Evolutionary conservation across 2,888 invertebrate genomes (phyloP).

Genomic region (Ormyrus pomaceus): DNA sequence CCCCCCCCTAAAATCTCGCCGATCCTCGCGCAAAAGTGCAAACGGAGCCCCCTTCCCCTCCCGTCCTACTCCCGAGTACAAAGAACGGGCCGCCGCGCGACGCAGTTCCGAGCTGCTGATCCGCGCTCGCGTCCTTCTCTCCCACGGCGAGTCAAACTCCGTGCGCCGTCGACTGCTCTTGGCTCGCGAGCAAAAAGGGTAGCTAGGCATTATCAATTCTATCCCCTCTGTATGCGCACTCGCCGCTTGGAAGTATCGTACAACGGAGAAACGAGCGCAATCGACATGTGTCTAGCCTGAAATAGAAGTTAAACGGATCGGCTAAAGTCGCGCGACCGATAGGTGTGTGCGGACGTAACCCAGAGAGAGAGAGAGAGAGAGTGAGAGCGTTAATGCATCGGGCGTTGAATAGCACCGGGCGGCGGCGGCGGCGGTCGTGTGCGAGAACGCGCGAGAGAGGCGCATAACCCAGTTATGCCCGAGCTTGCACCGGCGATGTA

Average conservation of each 20-base stretch:
- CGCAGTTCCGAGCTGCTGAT: no score
- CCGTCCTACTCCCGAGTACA: no score
- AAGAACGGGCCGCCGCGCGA: no score
- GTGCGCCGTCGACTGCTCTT: no score
- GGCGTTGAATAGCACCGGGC: slow-evolving; percentile 20
- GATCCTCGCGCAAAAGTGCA: no score
- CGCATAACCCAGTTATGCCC: slow-evolving; percentile 44
- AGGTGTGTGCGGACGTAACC: no score
- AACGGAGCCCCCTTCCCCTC: no score
- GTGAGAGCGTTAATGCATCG: slow-evolving; percentile 23
- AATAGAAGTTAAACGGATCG: slow-evolving; percentile 50
- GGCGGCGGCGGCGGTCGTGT: neutral
- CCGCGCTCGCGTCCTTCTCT: no score
- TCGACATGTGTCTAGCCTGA: slow-evolving; percentile 47
- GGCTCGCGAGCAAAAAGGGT: no score
- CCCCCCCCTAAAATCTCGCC: no score
- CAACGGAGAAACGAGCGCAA: slow-evolving; percentile 26
- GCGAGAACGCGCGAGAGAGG: slow-evolving; percentile 4
- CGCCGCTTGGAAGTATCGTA: neutral
- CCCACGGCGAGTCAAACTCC: no score
- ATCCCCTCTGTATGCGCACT: neutral
- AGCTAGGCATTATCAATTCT: no score
- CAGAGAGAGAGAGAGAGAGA: slow-evolving; percentile 28
- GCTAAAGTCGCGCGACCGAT: slow-evolving; percentile 1
- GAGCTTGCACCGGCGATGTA: neutral